Conservation (phyloP, 2,888 invertebrate genomes). For the Rhorus exstirpatorius region DNA sequence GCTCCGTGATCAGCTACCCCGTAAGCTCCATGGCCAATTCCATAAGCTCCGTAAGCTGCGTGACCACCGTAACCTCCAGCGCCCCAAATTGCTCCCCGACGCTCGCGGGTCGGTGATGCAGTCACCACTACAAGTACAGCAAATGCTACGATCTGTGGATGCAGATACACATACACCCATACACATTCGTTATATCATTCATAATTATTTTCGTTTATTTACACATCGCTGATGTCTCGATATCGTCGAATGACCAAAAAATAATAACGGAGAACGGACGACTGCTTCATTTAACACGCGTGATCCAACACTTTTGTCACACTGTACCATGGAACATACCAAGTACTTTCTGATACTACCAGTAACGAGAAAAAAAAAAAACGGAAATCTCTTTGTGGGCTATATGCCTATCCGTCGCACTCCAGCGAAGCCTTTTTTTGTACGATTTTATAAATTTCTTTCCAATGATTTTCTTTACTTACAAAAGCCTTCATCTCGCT, state of each 20-base stretch:
- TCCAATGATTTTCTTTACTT: conserved; percentile 77
- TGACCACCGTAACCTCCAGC: conserved; percentile 74
- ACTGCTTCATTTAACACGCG: neutral
- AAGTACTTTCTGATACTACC: neutral
- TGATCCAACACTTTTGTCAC: conserved; percentile 35
- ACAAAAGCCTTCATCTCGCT: conserved; percentile 84
- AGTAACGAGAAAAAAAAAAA: neutral
- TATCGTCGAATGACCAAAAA: neutral
- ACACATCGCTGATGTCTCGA: neutral
- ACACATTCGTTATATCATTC: conserved; percentile 2
- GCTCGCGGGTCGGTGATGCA: conserved; percentile 75
- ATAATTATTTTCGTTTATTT: conserved; percentile 2
- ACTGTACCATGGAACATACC: neutral
- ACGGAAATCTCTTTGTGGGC: neutral
- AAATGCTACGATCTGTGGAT: conserved; percentile 79
- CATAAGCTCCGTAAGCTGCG: conserved; percentile 71
- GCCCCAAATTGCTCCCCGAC: conserved; percentile 77
- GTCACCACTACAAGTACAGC: conserved; percentile 76
- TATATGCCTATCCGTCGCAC: neutral
- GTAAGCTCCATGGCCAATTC: conserved; percentile 66
- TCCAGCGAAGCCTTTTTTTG: neutral
- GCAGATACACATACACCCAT: conserved; percentile 13
- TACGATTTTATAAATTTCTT: neutral
- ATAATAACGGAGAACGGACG: neutral
- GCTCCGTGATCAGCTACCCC: conserved; percentile 70